Evolutionary conservation across 2,797 vertebrate genomes (phyloP).

Genomic region (Melopsittacus undulatus): DNA sequence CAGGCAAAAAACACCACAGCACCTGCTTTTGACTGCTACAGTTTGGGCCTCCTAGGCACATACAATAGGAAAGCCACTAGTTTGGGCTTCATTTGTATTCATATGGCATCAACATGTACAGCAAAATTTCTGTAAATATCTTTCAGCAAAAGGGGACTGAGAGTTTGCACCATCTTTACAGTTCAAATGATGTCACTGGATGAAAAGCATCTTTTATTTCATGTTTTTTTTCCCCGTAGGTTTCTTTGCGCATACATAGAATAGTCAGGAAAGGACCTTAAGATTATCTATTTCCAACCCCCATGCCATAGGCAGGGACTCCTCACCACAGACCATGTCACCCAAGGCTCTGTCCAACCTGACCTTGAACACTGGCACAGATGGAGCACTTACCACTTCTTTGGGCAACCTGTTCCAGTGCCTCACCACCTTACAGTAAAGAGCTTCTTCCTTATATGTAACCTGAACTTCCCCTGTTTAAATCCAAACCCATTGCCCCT

Average conservation of each 20-base stretch:
- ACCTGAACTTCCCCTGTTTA: background rate
- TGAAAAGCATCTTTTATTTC: background rate
- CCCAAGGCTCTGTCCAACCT: background rate
- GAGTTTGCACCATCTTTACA: background rate
- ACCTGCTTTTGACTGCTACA: background rate
- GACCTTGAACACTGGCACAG: background rate
- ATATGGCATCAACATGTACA: background rate
- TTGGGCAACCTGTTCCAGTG: background rate
- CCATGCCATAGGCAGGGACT: background rate
- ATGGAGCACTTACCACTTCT: background rate
- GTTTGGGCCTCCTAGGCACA: background rate
- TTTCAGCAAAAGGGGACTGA: background rate
- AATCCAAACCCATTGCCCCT: background rate
- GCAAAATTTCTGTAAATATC: background rate
- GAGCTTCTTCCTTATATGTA: background rate
- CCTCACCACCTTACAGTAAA: background rate
- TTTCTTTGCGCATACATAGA: background rate
- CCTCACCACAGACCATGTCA: background rate
- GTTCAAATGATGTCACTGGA: background rate
- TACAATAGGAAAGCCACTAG: background rate
- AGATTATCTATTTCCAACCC: background rate
- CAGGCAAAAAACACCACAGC: background rate
- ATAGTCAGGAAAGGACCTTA: background rate
- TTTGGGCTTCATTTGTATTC: background rate
- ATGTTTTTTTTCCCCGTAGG: background rate